Evolutionary conservation across 1,140 invertebrate species (phyloP), one percentile per base, ranked within the genome.

Genomic region (Leptinotarsa lineolata): DNA sequence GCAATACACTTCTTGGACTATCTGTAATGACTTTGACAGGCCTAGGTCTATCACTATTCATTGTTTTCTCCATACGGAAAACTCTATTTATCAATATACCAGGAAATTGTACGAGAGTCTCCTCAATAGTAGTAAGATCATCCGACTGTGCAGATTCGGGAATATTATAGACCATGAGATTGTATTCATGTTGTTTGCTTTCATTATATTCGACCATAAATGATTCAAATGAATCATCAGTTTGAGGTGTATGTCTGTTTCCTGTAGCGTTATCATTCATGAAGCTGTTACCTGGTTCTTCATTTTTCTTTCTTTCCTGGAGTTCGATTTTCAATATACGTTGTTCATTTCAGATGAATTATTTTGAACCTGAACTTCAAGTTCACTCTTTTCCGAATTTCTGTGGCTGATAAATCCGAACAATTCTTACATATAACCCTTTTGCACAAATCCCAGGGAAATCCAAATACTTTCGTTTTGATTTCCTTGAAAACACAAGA

Each of bases 251-350:
- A 60, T 8, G 5, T 60, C n/a, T 60, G n/a, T 60, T 60, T 60
- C 21, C 59, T 11, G 59, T 60, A 11, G 59, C 5, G 59, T 60
- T 60, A 60, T 4, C n/a, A 60, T 60, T 60, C 59, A 11, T 21
- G 59, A 60, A 21, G n/a, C 59, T 60, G n/a, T 60, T 60, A 54
- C 59, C 59, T n/a, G n/a, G 59, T 60, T 60, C 59, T 8, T 11
- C 59, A n/a, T 60, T 6, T n/a, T 60, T n/a, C 59, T 60, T 60
- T 60, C 59, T 60, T 60, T 60, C 59, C 6, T 60, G 6, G 59
- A 60, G 59, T 60, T 60, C 59, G 59, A 60, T 60, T 60, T 60
- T 60, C 59, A 60, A n/a, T 60, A 60, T 60, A 60, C 59, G 59
- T 60, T 60, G 59, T 60, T 60, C 59, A 60, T 8, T 60, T 60